Conservation (phyloP, 1,140 invertebrate genomes). For the Conus betulinus region DNA sequence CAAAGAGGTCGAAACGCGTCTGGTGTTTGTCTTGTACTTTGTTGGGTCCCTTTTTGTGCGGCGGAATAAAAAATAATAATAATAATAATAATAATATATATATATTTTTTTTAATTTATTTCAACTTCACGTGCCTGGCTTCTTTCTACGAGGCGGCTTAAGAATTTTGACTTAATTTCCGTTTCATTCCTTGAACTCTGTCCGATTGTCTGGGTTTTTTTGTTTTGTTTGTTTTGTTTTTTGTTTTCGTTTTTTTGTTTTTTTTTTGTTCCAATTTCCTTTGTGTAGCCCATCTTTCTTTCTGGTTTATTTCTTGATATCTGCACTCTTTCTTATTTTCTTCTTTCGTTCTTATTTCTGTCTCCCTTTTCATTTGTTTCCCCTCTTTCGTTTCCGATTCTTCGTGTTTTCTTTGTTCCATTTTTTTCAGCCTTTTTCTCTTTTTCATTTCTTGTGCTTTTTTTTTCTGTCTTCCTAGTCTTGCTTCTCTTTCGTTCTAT, state of each 20-base stretch:
- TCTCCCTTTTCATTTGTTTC: background rate
- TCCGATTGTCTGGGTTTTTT: too few relatives aligned
- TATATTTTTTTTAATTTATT: too few relatives aligned
- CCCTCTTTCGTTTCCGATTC: background rate
- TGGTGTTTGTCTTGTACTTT: too few relatives aligned
- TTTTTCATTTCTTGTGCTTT: background rate
- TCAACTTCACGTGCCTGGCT: too few relatives aligned
- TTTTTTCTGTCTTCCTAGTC: conserved; percentile 36
- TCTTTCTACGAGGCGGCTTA: background rate
- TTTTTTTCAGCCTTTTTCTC: background rate
- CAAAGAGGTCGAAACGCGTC: too few relatives aligned
- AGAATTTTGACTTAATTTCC: background rate
- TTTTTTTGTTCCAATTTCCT: background rate
- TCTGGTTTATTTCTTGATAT: too few relatives aligned
- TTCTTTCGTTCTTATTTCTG: background rate
- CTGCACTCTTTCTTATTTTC: background rate
- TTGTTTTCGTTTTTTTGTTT: background rate
- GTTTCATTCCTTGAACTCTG: background rate
- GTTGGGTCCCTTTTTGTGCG: too few relatives aligned
- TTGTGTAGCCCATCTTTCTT: too few relatives aligned
- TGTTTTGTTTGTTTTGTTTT: background rate
- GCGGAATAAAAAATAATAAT: too few relatives aligned
- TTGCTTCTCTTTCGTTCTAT: too few relatives aligned
- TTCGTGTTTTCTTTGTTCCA: background rate
- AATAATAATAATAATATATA: too few relatives aligned